These are phyloP conservation scores for Danio rerio DNA, from an alignment of 2,113 vertebrate species.

Conservation along the genomic window GRCz12tu NC_133193.1:16247001-16247500, in stretches of 20 bases:
- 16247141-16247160: not conserved
- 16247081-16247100: not conserved
- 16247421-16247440: not conserved
- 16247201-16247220: constrained; percentile 25
- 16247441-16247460: no score
- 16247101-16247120: not conserved
- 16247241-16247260: not conserved
- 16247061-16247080: not conserved
- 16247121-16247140: not conserved
- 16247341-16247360: constrained; percentile 98
- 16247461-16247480: no score
- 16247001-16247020: constrained; percentile 98
- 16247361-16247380: constrained; percentile 96
- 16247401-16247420: not conserved
- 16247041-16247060: not conserved
- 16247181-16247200: not conserved
- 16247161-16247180: constrained; percentile 22
- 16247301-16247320: constrained; percentile 98
- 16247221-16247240: not conserved
- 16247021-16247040: constrained; percentile 81
- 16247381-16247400: constrained; percentile 69
- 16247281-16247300: constrained; percentile 96
- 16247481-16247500: no score
- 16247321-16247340: constrained; percentile 98
- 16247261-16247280: constrained; percentile 90